phyloP scores from a whole-genome alignment of 2,113 vertebrate genomes.

The Sterrhoptilus dennistouni region DNA sequence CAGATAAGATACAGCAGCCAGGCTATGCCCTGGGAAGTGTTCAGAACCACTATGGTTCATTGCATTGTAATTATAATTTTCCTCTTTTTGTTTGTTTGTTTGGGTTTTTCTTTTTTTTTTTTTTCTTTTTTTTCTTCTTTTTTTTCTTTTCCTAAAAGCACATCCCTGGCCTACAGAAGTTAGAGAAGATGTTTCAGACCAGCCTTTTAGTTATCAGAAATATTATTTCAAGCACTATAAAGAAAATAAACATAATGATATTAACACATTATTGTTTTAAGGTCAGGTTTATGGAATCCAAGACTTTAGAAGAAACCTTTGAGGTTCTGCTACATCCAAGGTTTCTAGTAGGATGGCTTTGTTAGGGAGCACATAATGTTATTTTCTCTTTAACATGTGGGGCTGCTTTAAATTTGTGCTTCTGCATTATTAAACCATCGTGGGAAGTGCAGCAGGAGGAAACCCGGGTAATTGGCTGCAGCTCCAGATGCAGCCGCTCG shows the following conservation, averaged over 20 bases:
- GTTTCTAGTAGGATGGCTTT: neutral
- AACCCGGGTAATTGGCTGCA: constrained; percentile 48
- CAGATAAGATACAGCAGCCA: constrained; percentile 36
- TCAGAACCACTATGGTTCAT: neutral
- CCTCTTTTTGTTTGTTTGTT: neutral
- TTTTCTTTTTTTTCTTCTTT: too few species aligned
- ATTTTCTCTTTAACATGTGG: neutral
- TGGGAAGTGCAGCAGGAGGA: constrained; percentile 48
- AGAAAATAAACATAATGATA: neutral
- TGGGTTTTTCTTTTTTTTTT: neutral
- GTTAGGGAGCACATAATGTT: neutral
- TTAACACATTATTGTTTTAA: neutral
- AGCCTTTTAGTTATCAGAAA: neutral
- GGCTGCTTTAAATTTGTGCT: constrained; percentile 38
- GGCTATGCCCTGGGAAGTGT: neutral
- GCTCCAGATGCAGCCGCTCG: neutral
- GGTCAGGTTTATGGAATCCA: neutral
- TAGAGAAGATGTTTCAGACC: neutral
- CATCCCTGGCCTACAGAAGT: neutral
- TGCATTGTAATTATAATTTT: neutral
- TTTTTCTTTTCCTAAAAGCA: neutral
- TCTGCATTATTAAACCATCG: constrained; percentile 6
- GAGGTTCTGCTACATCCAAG: neutral
- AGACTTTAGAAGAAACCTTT: neutral
- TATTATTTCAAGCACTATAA: neutral